Conservation (phyloP, 2,888 invertebrate genomes). For the Capitulum mitella region DNA sequence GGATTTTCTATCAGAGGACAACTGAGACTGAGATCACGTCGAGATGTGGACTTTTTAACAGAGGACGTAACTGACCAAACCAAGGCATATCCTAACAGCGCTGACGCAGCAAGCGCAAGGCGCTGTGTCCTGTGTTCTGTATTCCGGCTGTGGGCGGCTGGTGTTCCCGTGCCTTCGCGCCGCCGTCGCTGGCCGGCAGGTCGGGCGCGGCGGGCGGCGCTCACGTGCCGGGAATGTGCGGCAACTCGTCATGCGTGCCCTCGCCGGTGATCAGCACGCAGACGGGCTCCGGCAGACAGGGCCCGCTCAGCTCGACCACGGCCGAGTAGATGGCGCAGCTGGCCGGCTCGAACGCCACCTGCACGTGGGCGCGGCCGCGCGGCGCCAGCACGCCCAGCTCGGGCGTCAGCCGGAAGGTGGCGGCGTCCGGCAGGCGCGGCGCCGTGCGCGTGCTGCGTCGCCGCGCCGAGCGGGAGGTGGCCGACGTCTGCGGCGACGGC, state of each 20-base stretch:
- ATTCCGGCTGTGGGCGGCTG: no score
- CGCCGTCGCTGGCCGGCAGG: no score
- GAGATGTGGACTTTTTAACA: no score
- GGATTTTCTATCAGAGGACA: no score
- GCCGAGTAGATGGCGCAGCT: neutral
- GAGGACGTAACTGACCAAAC: no score
- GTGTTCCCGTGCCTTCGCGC: no score
- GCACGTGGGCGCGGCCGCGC: neutral
- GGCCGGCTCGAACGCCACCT: neutral
- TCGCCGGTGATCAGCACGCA: neutral
- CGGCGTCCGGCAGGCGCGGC: neutral
- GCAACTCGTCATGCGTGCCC: neutral
- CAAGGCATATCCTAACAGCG: no score
- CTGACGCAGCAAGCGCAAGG: no score
- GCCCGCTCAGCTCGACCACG: neutral
- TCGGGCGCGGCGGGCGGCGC: neutral
- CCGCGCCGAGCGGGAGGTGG: neutral
- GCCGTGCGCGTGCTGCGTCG: slow-evolving; percentile 6
- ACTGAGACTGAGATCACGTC: no score
- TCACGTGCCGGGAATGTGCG: slow-evolving; percentile 16
- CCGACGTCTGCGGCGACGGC: neutral
- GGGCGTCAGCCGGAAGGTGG: neutral
- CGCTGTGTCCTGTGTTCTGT: no score
- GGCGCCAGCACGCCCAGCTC: slow-evolving; percentile 10
- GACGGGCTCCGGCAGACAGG: slow-evolving; percentile 9